Conservation (phyloP, 2,113 vertebrate species). For the Galemys pyrenaicus region DNA sequence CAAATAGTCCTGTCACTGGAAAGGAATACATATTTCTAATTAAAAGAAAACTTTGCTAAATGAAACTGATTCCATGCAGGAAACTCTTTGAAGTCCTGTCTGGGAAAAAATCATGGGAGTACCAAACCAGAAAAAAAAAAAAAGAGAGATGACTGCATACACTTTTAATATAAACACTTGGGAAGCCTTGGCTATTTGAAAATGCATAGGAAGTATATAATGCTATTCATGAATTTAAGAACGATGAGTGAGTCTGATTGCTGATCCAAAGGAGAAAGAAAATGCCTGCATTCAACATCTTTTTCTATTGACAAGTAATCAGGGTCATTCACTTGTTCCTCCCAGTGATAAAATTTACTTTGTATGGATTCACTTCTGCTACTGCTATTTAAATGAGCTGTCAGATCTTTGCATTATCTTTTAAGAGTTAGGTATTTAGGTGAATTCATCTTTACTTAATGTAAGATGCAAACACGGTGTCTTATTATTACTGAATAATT, state of each 20-base stretch:
- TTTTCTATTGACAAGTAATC: slow-evolving; percentile 49
- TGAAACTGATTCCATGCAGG: background rate
- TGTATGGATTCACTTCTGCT: background rate
- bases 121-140: background rate
- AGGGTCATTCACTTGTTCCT: slow-evolving; percentile 7
- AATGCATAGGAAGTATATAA: slow-evolving; percentile 21
- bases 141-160: background rate
- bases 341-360: slow-evolving; percentile 26
- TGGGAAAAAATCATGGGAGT: background rate
- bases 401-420: background rate
- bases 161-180: slow-evolving; percentile 9
- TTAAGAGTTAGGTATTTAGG: background rate
- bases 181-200: background rate
- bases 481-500: background rate
- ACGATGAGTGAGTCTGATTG: slow-evolving; percentile 22
- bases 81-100: background rate
- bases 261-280: background rate
- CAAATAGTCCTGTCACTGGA: background rate
- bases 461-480: background rate
- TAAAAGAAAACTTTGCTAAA: background rate
- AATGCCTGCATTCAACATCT: background rate
- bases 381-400: background rate
- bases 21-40: background rate
- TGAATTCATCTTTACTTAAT: slow-evolving; percentile 22
- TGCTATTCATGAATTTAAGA: background rate